These are phyloP conservation scores for Drosophila pseudoobscura DNA, from an alignment of 1,140 invertebrate genomes.

Conservation along the genomic window DNA sequence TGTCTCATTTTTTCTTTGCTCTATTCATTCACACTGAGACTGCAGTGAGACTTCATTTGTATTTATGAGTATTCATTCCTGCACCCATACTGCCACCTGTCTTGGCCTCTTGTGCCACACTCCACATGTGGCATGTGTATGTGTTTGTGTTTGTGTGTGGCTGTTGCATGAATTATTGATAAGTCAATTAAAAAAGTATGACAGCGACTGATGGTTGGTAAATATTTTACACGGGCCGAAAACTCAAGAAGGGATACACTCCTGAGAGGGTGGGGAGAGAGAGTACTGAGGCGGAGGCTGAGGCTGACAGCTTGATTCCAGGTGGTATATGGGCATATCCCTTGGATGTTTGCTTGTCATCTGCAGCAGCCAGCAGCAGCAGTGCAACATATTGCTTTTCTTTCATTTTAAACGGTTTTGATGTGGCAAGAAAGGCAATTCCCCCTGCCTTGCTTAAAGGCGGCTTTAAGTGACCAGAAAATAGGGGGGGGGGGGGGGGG, in stretches of 20 bases:
- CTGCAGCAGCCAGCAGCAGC: constrained; percentile 23
- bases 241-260: constrained; percentile 15
- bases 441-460: constrained; percentile 5
- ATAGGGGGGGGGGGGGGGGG: too few species aligned
- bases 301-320: constrained; percentile 2
- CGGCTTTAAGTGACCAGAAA: constrained; percentile 29
- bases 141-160: constrained; percentile 16
- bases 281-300: neutral
- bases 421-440: constrained; percentile 28
- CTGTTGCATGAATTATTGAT: constrained; percentile 78
- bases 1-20: neutral
- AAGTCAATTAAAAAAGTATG: constrained; percentile 83
- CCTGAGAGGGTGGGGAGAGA: neutral
- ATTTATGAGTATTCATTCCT: constrained; percentile 65
- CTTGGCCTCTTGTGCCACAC: neutral
- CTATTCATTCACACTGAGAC: constrained; percentile 40
- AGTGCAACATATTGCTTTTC: constrained; percentile 43
- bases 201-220: constrained; percentile 73
- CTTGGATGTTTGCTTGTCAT: constrained; percentile 44
- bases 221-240: constrained; percentile 57
- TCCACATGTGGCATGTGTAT: constrained; percentile 2
- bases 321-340: constrained; percentile 1
- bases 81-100: constrained; percentile 6
- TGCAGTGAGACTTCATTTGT: constrained; percentile 62
- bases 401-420: constrained; percentile 57